Conservation (phyloP, 1,140 invertebrate genomes). For the Tribolium castaneum region DNA sequence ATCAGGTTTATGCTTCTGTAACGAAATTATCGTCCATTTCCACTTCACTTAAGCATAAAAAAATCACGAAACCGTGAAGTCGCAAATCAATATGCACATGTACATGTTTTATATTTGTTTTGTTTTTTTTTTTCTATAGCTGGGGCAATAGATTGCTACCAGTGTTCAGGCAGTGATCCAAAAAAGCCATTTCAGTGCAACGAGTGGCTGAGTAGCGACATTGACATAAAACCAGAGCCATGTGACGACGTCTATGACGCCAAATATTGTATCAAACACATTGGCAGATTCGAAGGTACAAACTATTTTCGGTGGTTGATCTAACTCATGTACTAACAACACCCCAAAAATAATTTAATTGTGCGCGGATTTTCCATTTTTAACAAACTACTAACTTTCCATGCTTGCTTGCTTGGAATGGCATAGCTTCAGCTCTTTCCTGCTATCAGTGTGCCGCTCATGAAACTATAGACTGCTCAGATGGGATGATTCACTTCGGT, state of each 20-base stretch:
- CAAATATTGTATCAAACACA: slow-evolving; percentile 93
- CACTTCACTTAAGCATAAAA: no score
- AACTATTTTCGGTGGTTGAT: not conserved
- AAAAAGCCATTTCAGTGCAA: slow-evolving; percentile 86
- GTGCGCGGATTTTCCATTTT: no score
- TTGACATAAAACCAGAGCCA: slow-evolving; percentile 74
- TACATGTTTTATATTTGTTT: not conserved
- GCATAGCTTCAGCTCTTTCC: slow-evolving; percentile 70
- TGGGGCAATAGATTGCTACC: slow-evolving; percentile 83
- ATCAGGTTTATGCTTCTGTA: no score
- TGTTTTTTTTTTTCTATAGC: slow-evolving; percentile 65
- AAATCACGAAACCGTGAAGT: no score
- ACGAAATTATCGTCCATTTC: no score
- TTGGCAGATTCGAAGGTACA: slow-evolving; percentile 92
- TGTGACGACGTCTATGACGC: slow-evolving; percentile 86
- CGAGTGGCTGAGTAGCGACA: slow-evolving; percentile 81
- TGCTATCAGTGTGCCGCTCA: slow-evolving; percentile 88
- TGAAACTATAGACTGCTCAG: slow-evolving; percentile 79
- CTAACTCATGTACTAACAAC: no score
- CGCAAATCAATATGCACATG: no score
- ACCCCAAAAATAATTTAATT: no score
- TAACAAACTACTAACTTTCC: slow-evolving; percentile 12
- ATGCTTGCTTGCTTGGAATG: slow-evolving; percentile 15
- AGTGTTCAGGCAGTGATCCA: slow-evolving; percentile 86
- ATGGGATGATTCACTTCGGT: slow-evolving; percentile 74